Evolutionary conservation across 2,888 invertebrate genomes (phyloP).

Genomic region (Phrixothrix hirtus): DNA sequence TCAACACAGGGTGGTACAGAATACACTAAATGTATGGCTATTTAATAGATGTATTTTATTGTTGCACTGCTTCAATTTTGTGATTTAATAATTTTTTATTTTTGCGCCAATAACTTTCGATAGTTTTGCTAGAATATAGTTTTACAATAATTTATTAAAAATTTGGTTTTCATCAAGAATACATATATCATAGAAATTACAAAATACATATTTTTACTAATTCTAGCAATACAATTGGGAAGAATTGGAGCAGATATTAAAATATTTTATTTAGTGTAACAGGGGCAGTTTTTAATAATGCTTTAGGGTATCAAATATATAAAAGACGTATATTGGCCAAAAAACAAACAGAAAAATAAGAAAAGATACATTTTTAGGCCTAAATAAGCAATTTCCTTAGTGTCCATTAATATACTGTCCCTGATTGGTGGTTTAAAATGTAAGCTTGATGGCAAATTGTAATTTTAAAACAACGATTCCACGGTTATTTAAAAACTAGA

Average conservation of each 20-base stretch:
- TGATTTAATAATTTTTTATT: slow-evolving; percentile 12
- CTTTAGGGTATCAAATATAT: too few species aligned
- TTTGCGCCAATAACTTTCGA: slow-evolving; percentile 5
- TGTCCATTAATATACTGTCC: slow-evolving; percentile 3
- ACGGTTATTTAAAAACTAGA: slow-evolving; percentile 8
- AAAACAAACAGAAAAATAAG: too few species aligned
- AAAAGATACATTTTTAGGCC: too few species aligned
- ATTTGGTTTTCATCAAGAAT: neutral
- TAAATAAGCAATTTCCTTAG: too few species aligned
- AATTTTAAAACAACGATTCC: slow-evolving; percentile 31
- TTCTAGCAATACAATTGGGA: slow-evolving; percentile 16
- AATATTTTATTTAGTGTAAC: slow-evolving; percentile 19
- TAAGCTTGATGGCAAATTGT: slow-evolving; percentile 30
- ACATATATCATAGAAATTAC: too few species aligned
- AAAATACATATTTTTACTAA: too few species aligned
- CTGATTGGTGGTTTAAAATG: slow-evolving; percentile 29
- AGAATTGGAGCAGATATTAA: slow-evolving; percentile 27
- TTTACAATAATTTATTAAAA: neutral
- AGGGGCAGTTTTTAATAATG: too few species aligned
- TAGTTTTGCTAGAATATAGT: slow-evolving; percentile 19
- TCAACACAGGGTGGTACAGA: slow-evolving; percentile 34
- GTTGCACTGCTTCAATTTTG: slow-evolving; percentile 21
- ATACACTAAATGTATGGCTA: slow-evolving; percentile 21
- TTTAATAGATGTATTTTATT: slow-evolving; percentile 25
- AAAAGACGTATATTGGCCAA: too few species aligned